Base-by-base conservation (phyloP, 2,888 invertebrate genomes). In the Pandemis cinnamomeana region DNA sequence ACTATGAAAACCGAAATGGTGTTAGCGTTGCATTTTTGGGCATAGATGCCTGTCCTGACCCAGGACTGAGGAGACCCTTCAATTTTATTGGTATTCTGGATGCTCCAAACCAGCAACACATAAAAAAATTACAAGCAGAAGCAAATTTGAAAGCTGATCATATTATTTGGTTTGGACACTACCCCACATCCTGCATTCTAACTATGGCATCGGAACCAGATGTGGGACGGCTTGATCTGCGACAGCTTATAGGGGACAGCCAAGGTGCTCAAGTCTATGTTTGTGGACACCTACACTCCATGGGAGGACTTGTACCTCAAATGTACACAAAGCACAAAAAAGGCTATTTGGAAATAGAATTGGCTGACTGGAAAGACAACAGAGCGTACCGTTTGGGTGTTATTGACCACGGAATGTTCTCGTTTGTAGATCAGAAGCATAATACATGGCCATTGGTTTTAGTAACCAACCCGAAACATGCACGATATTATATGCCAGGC, bases 351-450 rank as follows among this genome's bases (percentile, higher is more conserved):
- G 99, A 99, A 90, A 93, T 98, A 73, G 99, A 99, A 91, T 91
- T 98, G 71, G 98, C 97, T 8, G 99, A 99, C 91, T 99, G 98
- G 98, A 98, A 98, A 90, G 97, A 97, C 82, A 97, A 97, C 84
- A 95, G 98, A 92, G 95, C 97, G 97, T 98, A 95, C 91, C 95
- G 98, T 55, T 87, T 98, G 67, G 95, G 96, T 77, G 98, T 97
- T n/a, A 95, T 98, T 79, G 98, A 99, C 90, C 97, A 98, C 88
- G 98, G 98, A 63, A 91, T 98, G 79, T 96, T 98, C 85, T 97
- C 98, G 46, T 98, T 98, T 91, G 93, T 96, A 72, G 98, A 98
- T 89, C 94, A 97, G 69, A 94, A 94, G 78, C 96, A 97, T 85
- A 95, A 96, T 77, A 91, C 95, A 15, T 98, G 98, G 98, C 98